Conservation (phyloP, 2,113 vertebrate genomes). For the Microtus montanus region DNA sequence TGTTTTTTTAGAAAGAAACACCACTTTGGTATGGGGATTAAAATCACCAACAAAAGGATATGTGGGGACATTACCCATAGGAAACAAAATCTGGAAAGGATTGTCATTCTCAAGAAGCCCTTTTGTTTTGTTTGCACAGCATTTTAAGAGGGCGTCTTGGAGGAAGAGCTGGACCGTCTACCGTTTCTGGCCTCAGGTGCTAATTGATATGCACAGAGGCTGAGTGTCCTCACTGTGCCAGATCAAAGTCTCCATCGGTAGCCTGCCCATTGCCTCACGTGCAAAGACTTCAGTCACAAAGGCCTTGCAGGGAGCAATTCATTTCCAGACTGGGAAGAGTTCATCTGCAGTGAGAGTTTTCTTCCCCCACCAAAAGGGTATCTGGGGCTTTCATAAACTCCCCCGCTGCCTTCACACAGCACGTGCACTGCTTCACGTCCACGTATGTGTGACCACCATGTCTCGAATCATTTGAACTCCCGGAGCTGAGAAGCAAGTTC, state of each 20-base stretch:
- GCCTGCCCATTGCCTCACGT: neutral
- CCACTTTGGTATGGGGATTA: neutral
- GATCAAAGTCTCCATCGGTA: neutral
- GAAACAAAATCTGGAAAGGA: neutral
- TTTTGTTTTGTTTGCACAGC: neutral
- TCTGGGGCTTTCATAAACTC: neutral
- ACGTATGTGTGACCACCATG: neutral
- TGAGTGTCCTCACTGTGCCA: neutral
- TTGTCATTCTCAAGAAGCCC: neutral
- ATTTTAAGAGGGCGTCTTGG: neutral
- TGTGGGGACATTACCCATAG: neutral
- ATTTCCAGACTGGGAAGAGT: neutral
- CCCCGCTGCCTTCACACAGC: neutral
- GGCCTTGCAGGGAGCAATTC: neutral
- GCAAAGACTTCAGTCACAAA: neutral
- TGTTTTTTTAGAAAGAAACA: neutral
- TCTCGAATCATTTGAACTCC: neutral
- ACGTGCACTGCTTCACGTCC: neutral
- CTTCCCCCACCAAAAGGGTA: neutral
- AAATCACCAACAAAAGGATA: neutral
- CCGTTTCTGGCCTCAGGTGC: neutral
- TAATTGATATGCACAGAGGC: neutral
- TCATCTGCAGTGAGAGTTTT: neutral
- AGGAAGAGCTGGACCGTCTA: neutral
- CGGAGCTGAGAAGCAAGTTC: neutral